These are phyloP conservation scores for Limnephilus marmoratus DNA, from an alignment of 2,888 invertebrate species.

Conservation along the genomic window DNA sequence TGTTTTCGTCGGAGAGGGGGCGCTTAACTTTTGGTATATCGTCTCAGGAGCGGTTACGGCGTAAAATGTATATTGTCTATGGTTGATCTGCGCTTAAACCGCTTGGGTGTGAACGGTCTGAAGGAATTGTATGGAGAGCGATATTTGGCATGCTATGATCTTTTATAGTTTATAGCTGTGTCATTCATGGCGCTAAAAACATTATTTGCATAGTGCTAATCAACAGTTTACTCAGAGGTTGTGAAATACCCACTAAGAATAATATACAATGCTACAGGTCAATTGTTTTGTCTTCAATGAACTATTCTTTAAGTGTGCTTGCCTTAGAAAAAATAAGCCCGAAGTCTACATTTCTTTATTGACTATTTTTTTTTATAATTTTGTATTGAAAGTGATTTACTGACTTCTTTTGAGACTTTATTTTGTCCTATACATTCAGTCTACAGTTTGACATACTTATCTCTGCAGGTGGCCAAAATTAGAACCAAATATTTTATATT, in stretches of 20 bases:
- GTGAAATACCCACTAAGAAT: background rate
- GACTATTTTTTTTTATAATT: background rate
- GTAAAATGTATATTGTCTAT: too few relatives aligned
- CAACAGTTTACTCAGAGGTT: background rate
- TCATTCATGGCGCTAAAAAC: too few relatives aligned
- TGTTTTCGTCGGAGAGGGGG: too few relatives aligned
- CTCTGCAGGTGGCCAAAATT: background rate
- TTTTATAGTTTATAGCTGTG: too few relatives aligned
- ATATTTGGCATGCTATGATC: too few relatives aligned
- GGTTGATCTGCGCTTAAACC: too few relatives aligned
- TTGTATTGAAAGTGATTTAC: background rate
- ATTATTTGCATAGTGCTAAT: background rate
- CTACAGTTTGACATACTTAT: background rate
- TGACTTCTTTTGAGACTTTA: background rate
- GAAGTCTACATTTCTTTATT: background rate
- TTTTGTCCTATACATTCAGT: background rate
- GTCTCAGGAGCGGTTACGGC: too few relatives aligned
- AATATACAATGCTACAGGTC: background rate
- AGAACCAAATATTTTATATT: background rate
- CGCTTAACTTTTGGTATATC: too few relatives aligned
- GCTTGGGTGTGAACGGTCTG: too few relatives aligned
- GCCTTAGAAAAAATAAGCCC: background rate
- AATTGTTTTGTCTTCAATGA: background rate
- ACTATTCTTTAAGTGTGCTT: background rate
- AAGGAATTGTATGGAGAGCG: too few relatives aligned